These are phyloP conservation scores for Sphenodon punctatus DNA, from an alignment of 2,797 vertebrate species.

Conservation along the genomic window DNA sequence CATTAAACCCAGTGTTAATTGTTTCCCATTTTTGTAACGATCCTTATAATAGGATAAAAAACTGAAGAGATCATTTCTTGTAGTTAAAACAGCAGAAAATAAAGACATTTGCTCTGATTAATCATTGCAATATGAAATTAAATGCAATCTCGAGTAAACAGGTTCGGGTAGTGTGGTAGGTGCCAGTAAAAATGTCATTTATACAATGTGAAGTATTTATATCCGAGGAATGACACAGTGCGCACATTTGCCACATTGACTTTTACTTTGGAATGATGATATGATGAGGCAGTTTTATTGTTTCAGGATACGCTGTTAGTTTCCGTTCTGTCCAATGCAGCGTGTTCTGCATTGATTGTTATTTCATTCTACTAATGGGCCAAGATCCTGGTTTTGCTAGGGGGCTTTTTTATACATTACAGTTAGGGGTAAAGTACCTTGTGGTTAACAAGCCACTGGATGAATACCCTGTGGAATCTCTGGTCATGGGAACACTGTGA, in stretches of 20 bases:
- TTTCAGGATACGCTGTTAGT: background rate
- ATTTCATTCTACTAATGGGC: background rate
- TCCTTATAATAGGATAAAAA: conserved; percentile 83
- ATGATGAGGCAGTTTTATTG: conserved; percentile 4
- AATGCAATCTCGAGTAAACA: conserved; percentile 64
- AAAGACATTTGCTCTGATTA: conserved; percentile 78
- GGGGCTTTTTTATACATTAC: no score
- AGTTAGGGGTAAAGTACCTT: no score
- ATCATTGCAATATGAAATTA: conserved; percentile 77
- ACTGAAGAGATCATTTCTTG: conserved; percentile 79
- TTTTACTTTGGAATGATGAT: background rate
- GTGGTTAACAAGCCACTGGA: no score
- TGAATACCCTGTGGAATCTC: no score
- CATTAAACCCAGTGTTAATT: conserved; percentile 83
- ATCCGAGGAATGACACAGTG: conserved; percentile 9
- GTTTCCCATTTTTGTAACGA: conserved; percentile 82
- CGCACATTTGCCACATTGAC: background rate
- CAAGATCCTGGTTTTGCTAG: background rate
- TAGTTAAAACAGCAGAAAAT: conserved; percentile 83
- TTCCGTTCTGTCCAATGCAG: background rate
- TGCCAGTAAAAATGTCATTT: conserved; percentile 29
- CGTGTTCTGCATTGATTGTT: background rate
- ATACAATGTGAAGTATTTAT: conserved; percentile 31
- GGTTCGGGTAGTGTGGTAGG: conserved; percentile 18
- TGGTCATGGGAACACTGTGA: no score